phyloP scores from a whole-genome alignment of 1,140 invertebrate genomes.

The Saccostrea cuccullata region DNA sequence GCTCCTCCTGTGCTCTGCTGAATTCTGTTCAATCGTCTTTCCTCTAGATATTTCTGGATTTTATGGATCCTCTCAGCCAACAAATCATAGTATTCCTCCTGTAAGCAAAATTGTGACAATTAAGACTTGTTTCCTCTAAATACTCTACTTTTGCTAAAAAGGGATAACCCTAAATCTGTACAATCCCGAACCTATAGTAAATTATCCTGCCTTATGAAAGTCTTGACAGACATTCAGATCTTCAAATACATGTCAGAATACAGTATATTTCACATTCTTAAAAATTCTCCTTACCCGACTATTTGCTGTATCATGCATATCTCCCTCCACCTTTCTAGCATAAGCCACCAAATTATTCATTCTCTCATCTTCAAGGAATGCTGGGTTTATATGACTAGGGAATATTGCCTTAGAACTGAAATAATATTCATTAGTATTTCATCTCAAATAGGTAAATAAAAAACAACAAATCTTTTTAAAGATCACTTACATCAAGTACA shows the following conservation, averaged over 20 bases:
- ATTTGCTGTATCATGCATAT: slow-evolving; percentile 99
- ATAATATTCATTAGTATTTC: background rate
- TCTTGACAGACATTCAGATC: background rate
- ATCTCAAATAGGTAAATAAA: background rate
- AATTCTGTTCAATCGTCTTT: slow-evolving; percentile 86
- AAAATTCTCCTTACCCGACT: slow-evolving; percentile 80
- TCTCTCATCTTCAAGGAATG: slow-evolving; percentile 94
- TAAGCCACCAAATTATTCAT: slow-evolving; percentile 99
- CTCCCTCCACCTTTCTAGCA: slow-evolving; percentile 98
- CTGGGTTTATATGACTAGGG: slow-evolving; percentile 87
- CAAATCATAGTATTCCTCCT: slow-evolving; percentile 98
- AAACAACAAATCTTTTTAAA: background rate
- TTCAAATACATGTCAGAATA: background rate
- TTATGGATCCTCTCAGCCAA: slow-evolving; percentile 99
- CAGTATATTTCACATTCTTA: background rate
- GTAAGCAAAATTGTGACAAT: background rate
- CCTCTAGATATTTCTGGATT: slow-evolving; percentile 97
- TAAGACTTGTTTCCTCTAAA: too few species aligned
- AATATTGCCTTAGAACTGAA: slow-evolving; percentile 97
- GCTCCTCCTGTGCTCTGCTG: slow-evolving; percentile 45
- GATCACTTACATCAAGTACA: slow-evolving; percentile 95
- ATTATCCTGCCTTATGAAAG: too few species aligned
- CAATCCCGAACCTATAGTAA: too few species aligned
- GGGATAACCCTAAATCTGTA: too few species aligned
- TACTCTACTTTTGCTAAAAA: too few species aligned